Conservation (phyloP, 1,140 invertebrate species). For the Cyclargus thomasi region DNA sequence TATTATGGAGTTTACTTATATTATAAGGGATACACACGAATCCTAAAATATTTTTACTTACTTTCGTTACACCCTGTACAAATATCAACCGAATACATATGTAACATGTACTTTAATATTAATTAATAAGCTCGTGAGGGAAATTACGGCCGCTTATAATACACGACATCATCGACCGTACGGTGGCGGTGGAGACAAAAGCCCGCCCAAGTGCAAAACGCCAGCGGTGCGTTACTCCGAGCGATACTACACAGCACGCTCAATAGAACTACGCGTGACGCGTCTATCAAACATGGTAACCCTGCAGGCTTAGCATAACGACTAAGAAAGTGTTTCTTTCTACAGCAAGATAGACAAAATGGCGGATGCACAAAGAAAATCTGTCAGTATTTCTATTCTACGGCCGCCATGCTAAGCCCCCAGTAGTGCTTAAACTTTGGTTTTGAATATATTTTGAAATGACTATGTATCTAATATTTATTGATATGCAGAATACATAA, state of each 20-base stretch:
- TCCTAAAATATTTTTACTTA: too few species aligned
- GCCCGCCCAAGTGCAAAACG: background rate
- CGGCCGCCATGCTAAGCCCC: too few species aligned
- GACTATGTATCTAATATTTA: too few species aligned
- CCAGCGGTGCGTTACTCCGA: background rate
- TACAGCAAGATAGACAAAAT: too few species aligned
- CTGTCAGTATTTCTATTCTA: too few species aligned
- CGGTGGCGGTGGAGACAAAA: background rate
- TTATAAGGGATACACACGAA: too few species aligned
- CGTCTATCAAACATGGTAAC: conserved; percentile 2
- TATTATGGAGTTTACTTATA: too few species aligned
- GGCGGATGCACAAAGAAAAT: too few species aligned
- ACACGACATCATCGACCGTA: background rate
- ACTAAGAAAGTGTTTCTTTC: too few species aligned
- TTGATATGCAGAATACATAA: too few species aligned
- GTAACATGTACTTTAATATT: background rate
- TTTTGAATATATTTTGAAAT: too few species aligned
- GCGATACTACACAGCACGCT: background rate
- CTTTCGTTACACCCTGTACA: background rate
- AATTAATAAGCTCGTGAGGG: background rate
- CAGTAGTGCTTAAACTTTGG: too few species aligned
- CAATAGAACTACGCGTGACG: background rate
- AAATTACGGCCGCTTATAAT: background rate
- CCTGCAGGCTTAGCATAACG: background rate
- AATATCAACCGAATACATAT: background rate